phyloP scores from a whole-genome alignment of 1,140 invertebrate species.

The Agrilus planipennis region DNA sequence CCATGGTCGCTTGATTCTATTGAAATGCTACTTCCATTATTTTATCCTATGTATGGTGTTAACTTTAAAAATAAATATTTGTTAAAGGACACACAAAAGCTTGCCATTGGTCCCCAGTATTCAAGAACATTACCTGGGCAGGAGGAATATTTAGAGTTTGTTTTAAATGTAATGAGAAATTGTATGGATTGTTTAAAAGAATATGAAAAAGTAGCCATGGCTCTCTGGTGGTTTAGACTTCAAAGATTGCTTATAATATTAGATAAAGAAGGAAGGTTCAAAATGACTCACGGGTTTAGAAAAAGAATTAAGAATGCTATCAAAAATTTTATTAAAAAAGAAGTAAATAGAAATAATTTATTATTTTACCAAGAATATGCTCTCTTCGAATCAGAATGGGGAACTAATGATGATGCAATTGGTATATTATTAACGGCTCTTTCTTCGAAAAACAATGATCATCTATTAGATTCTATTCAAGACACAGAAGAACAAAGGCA shows the following conservation, averaged over 20 bases:
- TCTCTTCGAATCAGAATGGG: conserved; percentile 45
- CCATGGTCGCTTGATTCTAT: conserved; percentile 41
- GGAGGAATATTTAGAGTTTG: conserved; percentile 44
- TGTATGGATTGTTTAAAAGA: conserved; percentile 31
- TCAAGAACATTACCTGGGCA: conserved; percentile 44
- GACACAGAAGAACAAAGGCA: conserved; percentile 25
- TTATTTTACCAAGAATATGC: conserved; percentile 49
- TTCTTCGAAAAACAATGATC: conserved; percentile 16
- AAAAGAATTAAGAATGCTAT: conserved; percentile 40
- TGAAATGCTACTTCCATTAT: conserved; percentile 37
- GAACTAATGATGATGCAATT: conserved; percentile 32
- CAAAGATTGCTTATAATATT: conserved; percentile 42
- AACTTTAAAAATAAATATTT: conserved; percentile 21
- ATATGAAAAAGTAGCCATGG: conserved; percentile 35
- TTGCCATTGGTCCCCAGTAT: conserved; percentile 45
- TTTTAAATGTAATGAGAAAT: conserved; percentile 32
- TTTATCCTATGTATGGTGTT: conserved; percentile 24
- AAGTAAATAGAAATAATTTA: conserved; percentile 42
- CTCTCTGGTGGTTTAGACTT: conserved; percentile 48
- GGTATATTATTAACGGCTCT: conserved; percentile 40
- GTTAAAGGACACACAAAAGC: conserved; percentile 20
- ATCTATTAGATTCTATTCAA: conserved; percentile 4
- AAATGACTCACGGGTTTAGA: conserved; percentile 28
- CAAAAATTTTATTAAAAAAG: conserved; percentile 42
- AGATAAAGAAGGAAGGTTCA: conserved; percentile 34